Base-by-base conservation (phyloP, 1,140 invertebrate genomes). In the Anoplophora glabripennis region DNA sequence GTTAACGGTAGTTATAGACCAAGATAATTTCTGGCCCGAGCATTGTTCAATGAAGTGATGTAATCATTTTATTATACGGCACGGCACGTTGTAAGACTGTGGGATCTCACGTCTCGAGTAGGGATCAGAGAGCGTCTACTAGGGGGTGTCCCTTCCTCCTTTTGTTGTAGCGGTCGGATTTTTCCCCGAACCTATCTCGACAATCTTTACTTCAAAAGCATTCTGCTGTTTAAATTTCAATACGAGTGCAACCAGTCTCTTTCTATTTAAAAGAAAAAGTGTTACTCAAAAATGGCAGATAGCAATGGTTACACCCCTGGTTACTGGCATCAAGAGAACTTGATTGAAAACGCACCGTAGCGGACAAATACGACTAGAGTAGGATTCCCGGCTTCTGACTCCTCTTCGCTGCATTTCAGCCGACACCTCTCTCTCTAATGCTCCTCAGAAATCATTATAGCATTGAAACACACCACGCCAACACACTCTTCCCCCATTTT, bases 261-360 rank as follows among this genome's bases (percentile, higher is more conserved):
- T 68, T 65, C 63, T 65, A 56, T 63, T 65, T 54, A 59, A 63
- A 47, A 53, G 53, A 53, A 62, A 59, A 63, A 63, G 51, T 63
- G 52, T 52, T 38, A 53, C 57, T 60, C 54, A 61, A 59, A 66
- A 63, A 64, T 54, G 58, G 44, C 14, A 59, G 60, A 65, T 63
- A 55, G 63, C 38, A 61, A 59, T 61, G 63, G 65, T 61, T 68
- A 70, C 69, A 69, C 61, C 65, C 55, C 69, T 71, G 65, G 68
- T 68, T 66, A 49, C 44, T 12, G 21, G 34, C 49, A 38, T 73
- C 70, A 73, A 73, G 71, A 65, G 69, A 66, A 69, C 69, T 72
- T 73, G 70, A 73, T 73, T 73, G 72, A 72, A 72, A 73, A 72
- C 70, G 62, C 70, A 68, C 47, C 72, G 65, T 70, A 72, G 72